Evolutionary conservation across 2,888 invertebrate genomes (phyloP).

Genomic region (Epiblema foenella): DNA sequence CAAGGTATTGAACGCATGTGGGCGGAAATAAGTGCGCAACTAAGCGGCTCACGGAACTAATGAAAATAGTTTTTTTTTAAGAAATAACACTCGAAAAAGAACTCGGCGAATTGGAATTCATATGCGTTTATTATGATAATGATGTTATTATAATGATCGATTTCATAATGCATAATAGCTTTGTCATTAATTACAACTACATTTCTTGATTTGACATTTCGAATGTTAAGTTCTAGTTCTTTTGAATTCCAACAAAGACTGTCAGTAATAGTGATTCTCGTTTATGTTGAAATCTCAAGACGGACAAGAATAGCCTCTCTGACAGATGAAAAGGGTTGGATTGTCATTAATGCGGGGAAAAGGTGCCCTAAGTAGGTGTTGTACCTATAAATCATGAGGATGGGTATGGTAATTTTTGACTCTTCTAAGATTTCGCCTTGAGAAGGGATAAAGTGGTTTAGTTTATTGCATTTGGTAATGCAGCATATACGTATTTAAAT

Average conservation of each 20-base stretch:
- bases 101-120: too few relatives aligned
- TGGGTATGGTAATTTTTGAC: conserved; percentile 42
- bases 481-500: background rate
- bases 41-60: background rate
- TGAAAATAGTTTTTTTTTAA: background rate
- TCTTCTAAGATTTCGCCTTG: conserved; percentile 5
- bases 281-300: conserved; percentile 46
- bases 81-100: background rate
- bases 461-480: background rate
- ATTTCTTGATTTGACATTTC: background rate
- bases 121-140: too few relatives aligned
- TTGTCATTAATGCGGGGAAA: conserved; percentile 49
- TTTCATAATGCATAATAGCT: too few relatives aligned
- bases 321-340: conserved; percentile 54
- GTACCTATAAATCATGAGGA: conserved; percentile 40
- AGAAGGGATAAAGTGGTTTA: conserved; percentile 8
- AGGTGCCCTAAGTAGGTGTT: conserved; percentile 48
- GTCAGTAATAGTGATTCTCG: conserved; percentile 53
- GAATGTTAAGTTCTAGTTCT: conserved; percentile 2
- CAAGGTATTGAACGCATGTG: background rate
- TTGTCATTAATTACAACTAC: background rate
- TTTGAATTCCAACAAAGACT: conserved; percentile 51
- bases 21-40: background rate
- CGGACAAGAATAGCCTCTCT: conserved; percentile 48
- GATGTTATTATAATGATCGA: too few relatives aligned